phyloP scores from a whole-genome alignment of 2,113 vertebrate genomes.

The Brachionichthys hirsutus region DNA sequence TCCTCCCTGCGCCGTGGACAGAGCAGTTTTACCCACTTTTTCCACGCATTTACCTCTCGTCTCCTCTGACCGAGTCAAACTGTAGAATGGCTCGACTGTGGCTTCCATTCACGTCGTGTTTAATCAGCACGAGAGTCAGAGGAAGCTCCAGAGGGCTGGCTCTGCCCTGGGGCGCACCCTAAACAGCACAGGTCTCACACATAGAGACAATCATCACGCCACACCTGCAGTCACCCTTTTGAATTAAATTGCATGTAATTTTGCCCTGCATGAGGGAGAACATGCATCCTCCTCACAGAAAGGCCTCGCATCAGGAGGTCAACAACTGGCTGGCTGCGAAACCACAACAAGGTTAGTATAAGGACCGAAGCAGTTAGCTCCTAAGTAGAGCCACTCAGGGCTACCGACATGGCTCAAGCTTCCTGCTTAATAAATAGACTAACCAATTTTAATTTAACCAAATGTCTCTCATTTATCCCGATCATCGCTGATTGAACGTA shows the following conservation, averaged over 20 bases:
- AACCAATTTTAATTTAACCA: neutral
- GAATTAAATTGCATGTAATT: too few relatives aligned
- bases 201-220: too few relatives aligned
- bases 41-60: conserved; percentile 9
- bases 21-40: conserved; percentile 20
- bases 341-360: neutral
- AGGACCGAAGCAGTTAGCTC: neutral
- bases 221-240: too few relatives aligned
- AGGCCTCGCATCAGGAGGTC: too few relatives aligned
- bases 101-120: conserved; percentile 35
- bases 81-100: conserved; percentile 24
- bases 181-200: neutral
- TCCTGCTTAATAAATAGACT: neutral
- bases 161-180: conserved; percentile 13
- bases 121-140: conserved; percentile 41
- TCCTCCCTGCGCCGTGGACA: conserved; percentile 32
- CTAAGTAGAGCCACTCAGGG: neutral
- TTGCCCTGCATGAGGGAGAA: too few relatives aligned
- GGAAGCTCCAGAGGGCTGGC: conserved; percentile 10
- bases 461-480: neutral
- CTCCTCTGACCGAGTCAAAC: conserved; percentile 23
- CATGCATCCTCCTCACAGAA: too few relatives aligned
- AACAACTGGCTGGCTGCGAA: too few relatives aligned
- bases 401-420: neutral
- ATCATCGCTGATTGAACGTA: conserved; percentile 1